Evolutionary conservation across 2,888 invertebrate genomes (phyloP).

Genomic region (Ennomos fuscantarius): DNA sequence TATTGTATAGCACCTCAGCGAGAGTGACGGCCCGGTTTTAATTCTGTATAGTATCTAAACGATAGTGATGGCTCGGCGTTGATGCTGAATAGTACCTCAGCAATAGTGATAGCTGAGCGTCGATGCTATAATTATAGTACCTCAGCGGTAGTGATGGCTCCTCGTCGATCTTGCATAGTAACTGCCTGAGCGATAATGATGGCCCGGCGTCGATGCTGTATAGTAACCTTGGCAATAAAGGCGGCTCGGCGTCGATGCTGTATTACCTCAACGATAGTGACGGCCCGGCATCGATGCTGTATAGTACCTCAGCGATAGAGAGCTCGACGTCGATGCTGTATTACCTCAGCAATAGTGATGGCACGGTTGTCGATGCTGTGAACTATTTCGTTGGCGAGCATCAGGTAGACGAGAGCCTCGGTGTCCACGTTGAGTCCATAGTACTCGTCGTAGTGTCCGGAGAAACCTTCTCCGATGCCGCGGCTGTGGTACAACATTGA

Average conservation of each 20-base stretch:
- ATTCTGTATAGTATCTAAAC: conserved; percentile 89
- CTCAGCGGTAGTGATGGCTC: conserved; percentile 98
- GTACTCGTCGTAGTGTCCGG: conserved; percentile 98
- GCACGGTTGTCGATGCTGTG: conserved; percentile 91
- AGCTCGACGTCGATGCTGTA: too few relatives aligned
- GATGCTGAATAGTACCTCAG: conserved; percentile 92
- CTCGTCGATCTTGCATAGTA: too few relatives aligned
- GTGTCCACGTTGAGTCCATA: conserved; percentile 98
- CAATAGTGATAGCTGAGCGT: conserved; percentile 95
- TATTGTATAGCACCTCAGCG: too few relatives aligned
- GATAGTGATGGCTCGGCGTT: conserved; percentile 94
- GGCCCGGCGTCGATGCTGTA: too few relatives aligned
- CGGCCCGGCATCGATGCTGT: too few relatives aligned
- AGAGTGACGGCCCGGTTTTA: too few relatives aligned
- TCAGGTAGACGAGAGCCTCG: conserved; percentile 97
- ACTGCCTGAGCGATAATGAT: too few relatives aligned
- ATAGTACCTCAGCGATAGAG: too few relatives aligned
- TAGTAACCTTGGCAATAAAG: too few relatives aligned
- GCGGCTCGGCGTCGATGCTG: too few relatives aligned
- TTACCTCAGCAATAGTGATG: conserved; percentile 97
- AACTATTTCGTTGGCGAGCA: conserved; percentile 96
- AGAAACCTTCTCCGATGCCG: conserved; percentile 96
- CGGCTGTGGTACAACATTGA: conserved; percentile 99
- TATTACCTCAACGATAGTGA: too few relatives aligned
- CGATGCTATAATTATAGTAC: conserved; percentile 89